A percentile compares a stretch with the other conserved stretches of the same genome.
These are phyloP conservation scores for Amphimallon solstitiale DNA, from an alignment of 2,888 invertebrate species.

Conservation along the genomic window DNA sequence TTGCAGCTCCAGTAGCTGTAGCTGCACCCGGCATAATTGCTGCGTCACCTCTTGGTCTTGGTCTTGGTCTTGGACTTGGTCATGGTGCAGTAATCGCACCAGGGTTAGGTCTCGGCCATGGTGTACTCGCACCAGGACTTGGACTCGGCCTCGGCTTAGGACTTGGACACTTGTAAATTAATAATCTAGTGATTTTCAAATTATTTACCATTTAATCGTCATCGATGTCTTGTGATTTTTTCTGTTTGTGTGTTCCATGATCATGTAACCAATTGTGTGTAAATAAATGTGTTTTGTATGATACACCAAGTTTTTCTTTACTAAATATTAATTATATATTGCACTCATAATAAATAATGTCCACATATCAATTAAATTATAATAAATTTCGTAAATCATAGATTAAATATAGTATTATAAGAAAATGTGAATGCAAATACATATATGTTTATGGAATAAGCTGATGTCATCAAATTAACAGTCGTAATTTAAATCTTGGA, in stretches of 20 bases:
- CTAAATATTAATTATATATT: too few species aligned
- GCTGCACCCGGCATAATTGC: constrained; percentile 27
- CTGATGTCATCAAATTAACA: too few species aligned
- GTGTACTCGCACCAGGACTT: background rate
- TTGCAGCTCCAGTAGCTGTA: constrained; percentile 40
- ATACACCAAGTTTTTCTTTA: background rate
- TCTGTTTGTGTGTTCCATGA: constrained; percentile 14
- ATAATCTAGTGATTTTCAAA: background rate
- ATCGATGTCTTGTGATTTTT: constrained; percentile 5
- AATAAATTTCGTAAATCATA: too few species aligned
- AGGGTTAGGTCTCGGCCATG: constrained; percentile 19
- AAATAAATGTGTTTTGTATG: constrained; percentile 25
- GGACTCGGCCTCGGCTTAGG: constrained; percentile 31
- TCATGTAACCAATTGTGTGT: constrained; percentile 22
- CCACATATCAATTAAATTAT: too few species aligned
- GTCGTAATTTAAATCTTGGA: too few species aligned
- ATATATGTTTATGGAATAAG: too few species aligned
- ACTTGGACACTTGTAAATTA: constrained; percentile 7
- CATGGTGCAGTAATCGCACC: background rate
- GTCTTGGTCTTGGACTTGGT: constrained; percentile 9
- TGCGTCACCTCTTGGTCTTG: constrained; percentile 29
- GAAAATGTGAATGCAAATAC: too few species aligned
- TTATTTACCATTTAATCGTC: background rate
- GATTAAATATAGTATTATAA: too few species aligned
- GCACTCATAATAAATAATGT: too few species aligned